Conservation (phyloP, 2,113 vertebrate species). For the Chroicocephalus ridibundus region DNA sequence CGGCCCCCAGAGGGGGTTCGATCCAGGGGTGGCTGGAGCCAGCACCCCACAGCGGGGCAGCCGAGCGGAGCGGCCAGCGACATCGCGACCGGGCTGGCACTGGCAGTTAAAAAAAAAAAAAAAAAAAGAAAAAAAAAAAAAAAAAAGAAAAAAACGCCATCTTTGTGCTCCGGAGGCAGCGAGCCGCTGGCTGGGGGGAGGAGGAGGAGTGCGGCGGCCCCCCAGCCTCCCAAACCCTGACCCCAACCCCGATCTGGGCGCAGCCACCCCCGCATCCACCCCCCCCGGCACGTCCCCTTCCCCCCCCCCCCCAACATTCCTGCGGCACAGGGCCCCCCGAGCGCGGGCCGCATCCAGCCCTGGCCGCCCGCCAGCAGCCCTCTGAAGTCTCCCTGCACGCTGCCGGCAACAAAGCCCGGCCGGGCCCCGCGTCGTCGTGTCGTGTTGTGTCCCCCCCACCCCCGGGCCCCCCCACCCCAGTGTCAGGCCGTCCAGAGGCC, state of each 20-base stretch:
- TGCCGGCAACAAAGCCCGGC: slow-evolving; percentile 20
- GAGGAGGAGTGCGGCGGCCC: background rate
- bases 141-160: background rate
- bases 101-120: background rate
- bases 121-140: background rate
- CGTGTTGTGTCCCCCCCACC: background rate
- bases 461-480: background rate
- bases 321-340: background rate
- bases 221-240: background rate
- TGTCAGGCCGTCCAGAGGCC: background rate
- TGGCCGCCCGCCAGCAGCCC: slow-evolving; percentile 16
- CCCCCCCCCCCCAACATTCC: slow-evolving; percentile 9
- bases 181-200: background rate
- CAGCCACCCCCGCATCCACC: background rate
- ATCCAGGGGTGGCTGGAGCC: background rate
- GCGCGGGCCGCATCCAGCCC: background rate
- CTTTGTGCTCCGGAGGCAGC: background rate
- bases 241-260: background rate
- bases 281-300: background rate
- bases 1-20: rapidly evolving
- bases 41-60: background rate
- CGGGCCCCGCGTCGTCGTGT: background rate
- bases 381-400: slow-evolving; percentile 17
- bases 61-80: background rate
- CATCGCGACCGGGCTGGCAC: background rate